A percentile compares a stretch with the other conserved stretches of the same genome.
phyloP scores from a whole-genome alignment of 2,797 vertebrate species.

The Hipposideros larvatus region DNA sequence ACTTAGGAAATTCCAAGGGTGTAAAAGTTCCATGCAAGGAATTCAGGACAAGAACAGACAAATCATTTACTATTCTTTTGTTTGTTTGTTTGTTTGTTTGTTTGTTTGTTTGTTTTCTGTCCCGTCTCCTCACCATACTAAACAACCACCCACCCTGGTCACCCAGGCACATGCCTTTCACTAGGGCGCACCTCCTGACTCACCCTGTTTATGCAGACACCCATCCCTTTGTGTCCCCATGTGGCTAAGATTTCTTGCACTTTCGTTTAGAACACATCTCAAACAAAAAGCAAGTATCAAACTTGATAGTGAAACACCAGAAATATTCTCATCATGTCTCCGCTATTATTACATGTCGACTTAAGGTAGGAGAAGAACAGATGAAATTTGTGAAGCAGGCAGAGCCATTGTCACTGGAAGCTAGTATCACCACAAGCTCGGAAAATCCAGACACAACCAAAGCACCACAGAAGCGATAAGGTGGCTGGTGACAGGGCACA shows the following conservation, averaged over 20 bases:
- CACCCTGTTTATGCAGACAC: too few relatives aligned
- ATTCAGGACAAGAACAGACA: neutral
- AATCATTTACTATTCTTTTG: neutral
- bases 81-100: neutral
- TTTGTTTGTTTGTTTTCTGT: neutral
- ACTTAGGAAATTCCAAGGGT: neutral
- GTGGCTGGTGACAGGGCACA: neutral
- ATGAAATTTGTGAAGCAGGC: neutral
- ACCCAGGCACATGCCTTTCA: too few relatives aligned
- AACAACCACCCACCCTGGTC: too few relatives aligned
- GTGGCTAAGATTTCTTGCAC: too few relatives aligned
- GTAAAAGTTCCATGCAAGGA: neutral
- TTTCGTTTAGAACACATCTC: neutral
- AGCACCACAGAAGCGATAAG: accelerated
- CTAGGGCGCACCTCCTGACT: too few relatives aligned
- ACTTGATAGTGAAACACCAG: neutral
- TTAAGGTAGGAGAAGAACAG: neutral
- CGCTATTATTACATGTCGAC: neutral
- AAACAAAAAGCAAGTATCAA: neutral
- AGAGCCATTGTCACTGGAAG: neutral
- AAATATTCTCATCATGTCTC: neutral
- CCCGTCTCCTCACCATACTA: too few relatives aligned
- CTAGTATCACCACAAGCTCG: accelerated
- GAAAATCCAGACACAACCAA: neutral
- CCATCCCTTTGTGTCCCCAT: too few relatives aligned